These are phyloP conservation scores for Hypomecis punctinalis DNA, from an alignment of 2,888 invertebrate species.

Conservation along the genomic window DNA sequence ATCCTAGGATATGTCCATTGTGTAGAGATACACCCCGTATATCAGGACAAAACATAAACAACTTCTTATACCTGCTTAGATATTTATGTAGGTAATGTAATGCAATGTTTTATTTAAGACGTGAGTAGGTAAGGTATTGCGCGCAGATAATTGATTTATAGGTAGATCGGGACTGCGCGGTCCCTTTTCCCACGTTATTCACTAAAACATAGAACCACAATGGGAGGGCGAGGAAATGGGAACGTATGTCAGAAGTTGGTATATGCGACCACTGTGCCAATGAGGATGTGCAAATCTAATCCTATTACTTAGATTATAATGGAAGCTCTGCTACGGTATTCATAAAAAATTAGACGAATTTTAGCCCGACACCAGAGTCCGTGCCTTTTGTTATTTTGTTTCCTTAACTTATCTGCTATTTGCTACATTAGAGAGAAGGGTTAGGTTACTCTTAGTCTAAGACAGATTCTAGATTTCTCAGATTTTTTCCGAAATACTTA, in stretches of 20 bases:
- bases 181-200: slow-evolving; percentile 72
- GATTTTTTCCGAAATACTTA: too few species aligned
- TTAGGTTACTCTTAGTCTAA: too few species aligned
- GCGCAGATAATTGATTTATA: slow-evolving; percentile 74
- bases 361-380: too few species aligned
- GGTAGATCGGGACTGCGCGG: slow-evolving; percentile 68
- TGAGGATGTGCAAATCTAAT: slow-evolving; percentile 14
- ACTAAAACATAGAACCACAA: slow-evolving; percentile 69
- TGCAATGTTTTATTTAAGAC: slow-evolving; percentile 56
- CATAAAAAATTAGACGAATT: too few species aligned
- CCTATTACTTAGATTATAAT: not conserved
- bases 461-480: too few species aligned
- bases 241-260: slow-evolving; percentile 59
- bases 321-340: too few species aligned
- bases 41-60: not conserved
- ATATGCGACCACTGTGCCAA: slow-evolving; percentile 33
- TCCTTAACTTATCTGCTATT: too few species aligned
- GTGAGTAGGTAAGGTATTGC: slow-evolving; percentile 57
- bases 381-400: too few species aligned
- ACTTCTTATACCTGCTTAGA: not conserved
- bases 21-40: too few species aligned
- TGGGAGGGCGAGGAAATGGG: slow-evolving; percentile 58
- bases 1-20: too few species aligned
- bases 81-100: slow-evolving; percentile 18
- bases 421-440: too few species aligned